phyloP scores from a whole-genome alignment of 2,888 invertebrate species.

The Agrochola lychnidis region DNA sequence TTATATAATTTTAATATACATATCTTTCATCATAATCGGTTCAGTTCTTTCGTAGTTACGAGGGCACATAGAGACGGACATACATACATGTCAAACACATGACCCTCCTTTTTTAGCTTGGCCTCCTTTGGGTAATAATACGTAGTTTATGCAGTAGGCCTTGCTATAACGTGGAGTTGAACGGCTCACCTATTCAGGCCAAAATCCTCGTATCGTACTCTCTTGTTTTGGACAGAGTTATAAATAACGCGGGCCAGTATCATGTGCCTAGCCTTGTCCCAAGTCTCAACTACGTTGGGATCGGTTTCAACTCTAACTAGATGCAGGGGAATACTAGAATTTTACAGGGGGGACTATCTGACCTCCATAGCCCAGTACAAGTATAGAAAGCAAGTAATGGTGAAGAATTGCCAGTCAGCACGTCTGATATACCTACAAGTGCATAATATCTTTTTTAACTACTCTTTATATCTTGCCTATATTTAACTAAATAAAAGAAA shows the following conservation, averaged over 20 bases:
- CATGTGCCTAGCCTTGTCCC: no score
- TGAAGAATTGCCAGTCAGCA: background rate
- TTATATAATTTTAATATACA: no score
- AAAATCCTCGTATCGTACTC: no score
- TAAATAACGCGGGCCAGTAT: background rate
- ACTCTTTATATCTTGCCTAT: background rate
- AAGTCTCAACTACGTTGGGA: background rate
- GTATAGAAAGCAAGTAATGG: background rate
- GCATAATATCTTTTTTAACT: background rate
- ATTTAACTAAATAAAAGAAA: background rate
- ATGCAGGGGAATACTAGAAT: background rate
- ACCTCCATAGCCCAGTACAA: background rate
- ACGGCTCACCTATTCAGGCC: background rate
- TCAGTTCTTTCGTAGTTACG: no score
- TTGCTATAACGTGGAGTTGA: background rate
- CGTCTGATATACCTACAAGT: background rate
- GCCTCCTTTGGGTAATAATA: no score
- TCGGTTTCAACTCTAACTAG: background rate
- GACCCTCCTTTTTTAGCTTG: no score
- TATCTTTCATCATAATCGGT: no score
- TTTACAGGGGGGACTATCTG: background rate
- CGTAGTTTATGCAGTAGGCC: background rate
- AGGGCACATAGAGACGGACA: no score
- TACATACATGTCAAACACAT: background rate
- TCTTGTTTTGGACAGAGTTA: background rate